A percentile compares a stretch with the other conserved stretches of the same genome.
Evolutionary conservation across 2,888 invertebrate species (phyloP).

Genomic region (Acrobasis repandana): DNA sequence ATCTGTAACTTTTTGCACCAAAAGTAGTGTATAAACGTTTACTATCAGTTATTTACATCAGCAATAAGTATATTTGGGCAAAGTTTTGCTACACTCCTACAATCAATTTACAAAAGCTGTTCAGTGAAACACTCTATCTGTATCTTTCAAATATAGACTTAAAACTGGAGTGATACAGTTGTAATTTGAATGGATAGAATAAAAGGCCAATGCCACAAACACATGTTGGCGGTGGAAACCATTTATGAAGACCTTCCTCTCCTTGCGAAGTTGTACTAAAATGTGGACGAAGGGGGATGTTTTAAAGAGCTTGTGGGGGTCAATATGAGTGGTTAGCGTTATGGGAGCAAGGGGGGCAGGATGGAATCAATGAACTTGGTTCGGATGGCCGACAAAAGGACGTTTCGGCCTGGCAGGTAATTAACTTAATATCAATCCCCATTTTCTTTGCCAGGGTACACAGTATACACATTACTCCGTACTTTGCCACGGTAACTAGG

Average conservation of each 20-base stretch:
- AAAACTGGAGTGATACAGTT: slow-evolving; percentile 38
- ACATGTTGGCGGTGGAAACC: slow-evolving; percentile 67
- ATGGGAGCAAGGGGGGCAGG: slow-evolving; percentile 70
- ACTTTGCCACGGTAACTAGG: not conserved
- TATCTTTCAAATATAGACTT: not conserved
- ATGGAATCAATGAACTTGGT: slow-evolving; percentile 80
- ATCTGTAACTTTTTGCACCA: not conserved
- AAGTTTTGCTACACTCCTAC: slow-evolving; percentile 22
- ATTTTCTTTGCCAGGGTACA: slow-evolving; percentile 55
- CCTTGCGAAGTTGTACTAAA: slow-evolving; percentile 38
- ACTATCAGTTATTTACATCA: slow-evolving; percentile 21
- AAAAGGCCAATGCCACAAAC: slow-evolving; percentile 75
- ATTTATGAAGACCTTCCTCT: slow-evolving; percentile 48
- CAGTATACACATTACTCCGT: slow-evolving; percentile 33
- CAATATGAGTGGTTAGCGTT: slow-evolving; percentile 50
- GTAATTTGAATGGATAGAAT: slow-evolving; percentile 46
- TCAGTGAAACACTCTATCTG: slow-evolving; percentile 4
- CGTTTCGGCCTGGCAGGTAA: slow-evolving; percentile 77
- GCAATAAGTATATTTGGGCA: slow-evolving; percentile 22
- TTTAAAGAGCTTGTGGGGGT: slow-evolving; percentile 40
- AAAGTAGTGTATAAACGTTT: slow-evolving; percentile 6
- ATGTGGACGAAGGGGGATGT: slow-evolving; percentile 33
- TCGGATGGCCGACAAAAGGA: slow-evolving; percentile 77
- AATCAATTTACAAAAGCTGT: slow-evolving; percentile 24
- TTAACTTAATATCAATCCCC: slow-evolving; percentile 77